Evolutionary conservation across 2,797 vertebrate genomes (phyloP).

Genomic region (Otolemur crassicaudatus): DNA sequence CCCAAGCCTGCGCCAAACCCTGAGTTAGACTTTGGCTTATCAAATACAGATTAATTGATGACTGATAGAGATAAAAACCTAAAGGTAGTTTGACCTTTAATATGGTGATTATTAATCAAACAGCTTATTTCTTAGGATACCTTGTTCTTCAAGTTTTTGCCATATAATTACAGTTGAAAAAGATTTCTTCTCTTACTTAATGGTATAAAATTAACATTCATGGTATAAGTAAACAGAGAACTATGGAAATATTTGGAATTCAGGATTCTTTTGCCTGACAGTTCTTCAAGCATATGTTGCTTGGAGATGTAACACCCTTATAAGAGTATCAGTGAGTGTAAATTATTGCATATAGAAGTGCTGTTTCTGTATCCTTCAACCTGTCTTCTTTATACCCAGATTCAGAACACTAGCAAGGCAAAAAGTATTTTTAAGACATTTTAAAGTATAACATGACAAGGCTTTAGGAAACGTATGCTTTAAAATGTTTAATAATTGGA

Average conservation of each 20-base stretch:
- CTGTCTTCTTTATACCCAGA: constrained; percentile 4
- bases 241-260: constrained; percentile 38
- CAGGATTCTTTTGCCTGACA: constrained; percentile 10
- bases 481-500: background rate
- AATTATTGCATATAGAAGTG: constrained; percentile 5
- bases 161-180: background rate
- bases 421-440: background rate
- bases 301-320: background rate
- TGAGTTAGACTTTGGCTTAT: constrained; percentile 11
- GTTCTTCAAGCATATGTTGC: background rate
- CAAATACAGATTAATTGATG: constrained; percentile 19
- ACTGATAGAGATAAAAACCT: background rate
- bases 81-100: background rate
- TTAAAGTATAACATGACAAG: constrained; percentile 38
- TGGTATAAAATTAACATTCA: background rate
- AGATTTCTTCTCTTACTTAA: background rate
- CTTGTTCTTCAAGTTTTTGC: background rate
- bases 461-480: background rate
- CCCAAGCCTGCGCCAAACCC: background rate
- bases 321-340: background rate
- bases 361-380: constrained; percentile 31
- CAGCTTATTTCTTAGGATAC: background rate
- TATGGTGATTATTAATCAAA: background rate
- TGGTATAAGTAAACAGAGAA: constrained; percentile 8
- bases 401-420: background rate